phyloP scores from a whole-genome alignment of 2,888 invertebrate species.

The Rotaria sp. region DNA sequence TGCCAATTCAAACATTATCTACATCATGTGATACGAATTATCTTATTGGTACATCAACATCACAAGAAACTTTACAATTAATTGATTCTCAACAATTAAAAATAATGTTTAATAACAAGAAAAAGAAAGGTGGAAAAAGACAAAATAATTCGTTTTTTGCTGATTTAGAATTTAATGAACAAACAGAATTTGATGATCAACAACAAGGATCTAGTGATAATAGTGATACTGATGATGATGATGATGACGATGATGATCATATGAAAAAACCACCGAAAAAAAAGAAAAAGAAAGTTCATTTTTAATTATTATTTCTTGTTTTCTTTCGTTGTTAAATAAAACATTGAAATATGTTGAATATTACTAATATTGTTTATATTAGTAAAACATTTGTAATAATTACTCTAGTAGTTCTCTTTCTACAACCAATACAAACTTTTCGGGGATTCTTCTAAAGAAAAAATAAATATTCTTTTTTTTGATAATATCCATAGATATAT shows the following conservation, averaged over 20 bases:
- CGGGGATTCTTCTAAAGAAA: too few species aligned
- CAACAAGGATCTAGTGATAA: background rate
- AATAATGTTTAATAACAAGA: conserved; percentile 30
- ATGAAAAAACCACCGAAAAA: background rate
- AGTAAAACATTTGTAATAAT: too few species aligned
- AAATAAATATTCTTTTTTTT: too few species aligned
- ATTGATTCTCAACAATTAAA: background rate
- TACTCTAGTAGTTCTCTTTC: too few species aligned
- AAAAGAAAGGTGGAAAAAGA: conserved; percentile 23
- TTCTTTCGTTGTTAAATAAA: too few species aligned
- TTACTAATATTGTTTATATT: too few species aligned
- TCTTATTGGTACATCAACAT: background rate
- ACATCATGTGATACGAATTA: conserved; percentile 33
- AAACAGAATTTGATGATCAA: background rate
- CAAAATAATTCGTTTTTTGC: conserved; percentile 33
- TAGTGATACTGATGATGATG: background rate
- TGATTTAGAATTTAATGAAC: conserved; percentile 31
- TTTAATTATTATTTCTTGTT: background rate
- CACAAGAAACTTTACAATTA: background rate
- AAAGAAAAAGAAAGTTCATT: background rate
- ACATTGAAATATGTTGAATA: too few species aligned
- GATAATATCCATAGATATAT: too few species aligned
- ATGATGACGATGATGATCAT: background rate
- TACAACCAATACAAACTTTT: too few species aligned
- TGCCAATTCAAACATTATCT: conserved; percentile 34